phyloP scores from a whole-genome alignment of 2,797 vertebrate species.

The Tokudaia tokunoshimensis region DNA sequence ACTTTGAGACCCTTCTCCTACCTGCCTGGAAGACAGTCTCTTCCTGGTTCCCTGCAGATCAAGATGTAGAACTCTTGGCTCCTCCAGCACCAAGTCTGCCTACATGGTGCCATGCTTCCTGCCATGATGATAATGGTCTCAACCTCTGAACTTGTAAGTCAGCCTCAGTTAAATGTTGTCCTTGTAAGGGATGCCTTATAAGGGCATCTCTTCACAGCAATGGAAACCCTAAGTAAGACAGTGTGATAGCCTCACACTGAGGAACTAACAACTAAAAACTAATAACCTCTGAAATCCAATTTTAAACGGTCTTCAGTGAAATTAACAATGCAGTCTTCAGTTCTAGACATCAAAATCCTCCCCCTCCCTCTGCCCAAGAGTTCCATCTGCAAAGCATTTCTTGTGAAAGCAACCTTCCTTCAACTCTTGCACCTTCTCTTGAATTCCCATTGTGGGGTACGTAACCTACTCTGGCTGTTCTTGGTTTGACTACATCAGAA shows the following conservation, averaged over 20 bases:
- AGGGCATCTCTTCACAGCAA: too few species aligned
- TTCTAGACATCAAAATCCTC: conserved; percentile 28
- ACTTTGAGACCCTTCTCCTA: too few species aligned
- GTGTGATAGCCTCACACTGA: background rate
- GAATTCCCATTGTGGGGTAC: background rate
- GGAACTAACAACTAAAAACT: background rate
- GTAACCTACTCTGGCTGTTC: background rate
- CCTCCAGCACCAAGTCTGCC: too few species aligned
- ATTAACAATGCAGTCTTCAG: conserved; percentile 14
- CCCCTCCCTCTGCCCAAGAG: background rate
- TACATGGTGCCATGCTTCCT: too few species aligned
- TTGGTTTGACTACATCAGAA: background rate
- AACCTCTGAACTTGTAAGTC: too few species aligned
- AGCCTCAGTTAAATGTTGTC: too few species aligned
- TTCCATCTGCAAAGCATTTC: background rate
- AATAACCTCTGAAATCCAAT: background rate
- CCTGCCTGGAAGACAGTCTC: too few species aligned
- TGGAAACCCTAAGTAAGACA: too few species aligned
- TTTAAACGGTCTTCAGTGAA: conserved; percentile 17
- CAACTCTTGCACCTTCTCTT: conserved; percentile 4
- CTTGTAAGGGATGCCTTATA: too few species aligned
- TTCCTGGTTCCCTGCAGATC: too few species aligned
- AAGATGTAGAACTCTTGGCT: too few species aligned
- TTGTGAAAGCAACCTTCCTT: background rate
- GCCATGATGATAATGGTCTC: too few species aligned